phyloP scores from a whole-genome alignment of 2,888 invertebrate genomes.

The Bedellia somnulentella region DNA sequence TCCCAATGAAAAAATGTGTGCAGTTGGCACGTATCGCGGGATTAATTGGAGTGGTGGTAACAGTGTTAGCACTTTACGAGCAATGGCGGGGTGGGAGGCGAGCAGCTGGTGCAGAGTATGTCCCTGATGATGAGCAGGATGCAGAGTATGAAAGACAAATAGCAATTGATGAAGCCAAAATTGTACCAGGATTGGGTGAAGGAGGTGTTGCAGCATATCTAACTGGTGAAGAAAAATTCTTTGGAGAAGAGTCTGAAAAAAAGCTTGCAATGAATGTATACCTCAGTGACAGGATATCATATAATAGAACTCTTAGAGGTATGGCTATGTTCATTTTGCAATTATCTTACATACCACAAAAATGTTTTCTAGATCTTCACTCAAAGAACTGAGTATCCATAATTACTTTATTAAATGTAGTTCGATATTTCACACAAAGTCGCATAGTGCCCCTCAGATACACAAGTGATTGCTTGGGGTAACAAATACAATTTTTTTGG shows the following conservation, averaged over 20 bases:
- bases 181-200: slow-evolving; percentile 72
- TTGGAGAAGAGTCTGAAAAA: slow-evolving; percentile 72
- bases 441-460: too few relatives aligned
- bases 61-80: slow-evolving; percentile 34
- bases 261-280: slow-evolving; percentile 87
- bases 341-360: too few relatives aligned
- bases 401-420: too few relatives aligned
- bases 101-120: slow-evolving; percentile 19
- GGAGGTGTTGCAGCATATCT: slow-evolving; percentile 68
- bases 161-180: slow-evolving; percentile 63
- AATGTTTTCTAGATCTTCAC: too few relatives aligned
- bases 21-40: slow-evolving; percentile 29
- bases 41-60: slow-evolving; percentile 28
- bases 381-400: too few relatives aligned
- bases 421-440: too few relatives aligned
- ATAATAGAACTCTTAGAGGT: slow-evolving; percentile 77
- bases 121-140: slow-evolving; percentile 17
- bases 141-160: slow-evolving; percentile 49
- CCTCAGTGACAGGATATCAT: slow-evolving; percentile 83
- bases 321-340: slow-evolving; percentile 6
- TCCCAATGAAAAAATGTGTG: slow-evolving; percentile 43
- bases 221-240: slow-evolving; percentile 64
- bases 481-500: too few relatives aligned
- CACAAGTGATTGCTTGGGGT: too few relatives aligned
- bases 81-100: slow-evolving; percentile 44